phyloP scores from a whole-genome alignment of 2,113 vertebrate species.

The Elanus axillaris region DNA sequence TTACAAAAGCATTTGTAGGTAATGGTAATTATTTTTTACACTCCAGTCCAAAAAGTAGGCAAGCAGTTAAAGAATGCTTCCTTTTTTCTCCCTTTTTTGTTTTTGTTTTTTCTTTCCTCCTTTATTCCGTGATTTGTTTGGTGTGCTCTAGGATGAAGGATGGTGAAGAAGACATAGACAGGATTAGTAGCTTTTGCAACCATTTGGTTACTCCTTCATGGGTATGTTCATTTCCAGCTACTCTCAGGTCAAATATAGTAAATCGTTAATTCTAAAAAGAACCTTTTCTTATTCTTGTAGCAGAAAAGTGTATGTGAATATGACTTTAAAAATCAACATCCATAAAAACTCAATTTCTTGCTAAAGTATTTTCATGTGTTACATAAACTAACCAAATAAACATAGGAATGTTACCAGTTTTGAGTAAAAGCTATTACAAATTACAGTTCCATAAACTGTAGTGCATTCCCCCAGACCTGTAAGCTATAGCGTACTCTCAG shows the following conservation, averaged over 20 bases:
- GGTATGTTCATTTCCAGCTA: neutral
- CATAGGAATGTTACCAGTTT: neutral
- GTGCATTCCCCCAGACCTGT: neutral
- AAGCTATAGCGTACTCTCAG: neutral
- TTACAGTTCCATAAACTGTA: neutral
- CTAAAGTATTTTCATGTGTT: neutral
- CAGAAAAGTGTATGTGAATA: neutral
- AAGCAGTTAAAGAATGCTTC: neutral
- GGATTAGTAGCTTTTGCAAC: neutral
- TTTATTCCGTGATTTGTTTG: neutral
- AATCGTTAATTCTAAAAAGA: neutral
- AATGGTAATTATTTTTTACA: neutral
- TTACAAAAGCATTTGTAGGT: neutral
- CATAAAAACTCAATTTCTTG: neutral
- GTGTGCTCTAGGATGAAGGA: neutral
- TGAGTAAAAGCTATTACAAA: neutral
- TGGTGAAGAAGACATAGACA: neutral
- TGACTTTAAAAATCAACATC: neutral
- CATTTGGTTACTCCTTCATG: neutral
- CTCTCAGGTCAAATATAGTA: neutral
- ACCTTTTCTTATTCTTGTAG: neutral
- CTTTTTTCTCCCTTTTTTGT: neutral
- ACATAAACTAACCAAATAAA: neutral
- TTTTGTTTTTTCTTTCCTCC: neutral
- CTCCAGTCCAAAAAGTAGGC: neutral